A percentile compares a stretch with the other conserved stretches of the same genome.
These are phyloP conservation scores for Galeopterus variegatus DNA, from an alignment of 2,113 vertebrate genomes.

Conservation along the genomic window DNA sequence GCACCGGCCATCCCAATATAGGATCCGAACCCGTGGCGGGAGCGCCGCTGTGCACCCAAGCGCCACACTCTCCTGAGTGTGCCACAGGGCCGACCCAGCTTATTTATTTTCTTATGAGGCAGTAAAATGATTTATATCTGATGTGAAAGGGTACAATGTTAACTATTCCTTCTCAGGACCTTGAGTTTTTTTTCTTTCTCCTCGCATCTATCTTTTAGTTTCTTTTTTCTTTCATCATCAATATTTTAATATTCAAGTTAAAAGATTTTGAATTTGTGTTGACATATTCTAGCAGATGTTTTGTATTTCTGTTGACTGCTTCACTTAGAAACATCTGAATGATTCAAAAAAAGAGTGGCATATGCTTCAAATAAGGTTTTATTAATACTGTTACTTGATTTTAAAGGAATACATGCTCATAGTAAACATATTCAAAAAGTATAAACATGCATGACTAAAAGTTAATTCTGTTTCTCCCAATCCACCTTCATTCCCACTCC, in stretches of 20 bases:
- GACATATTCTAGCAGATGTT: background rate
- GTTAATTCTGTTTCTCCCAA: background rate
- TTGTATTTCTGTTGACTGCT: background rate
- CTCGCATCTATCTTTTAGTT: background rate
- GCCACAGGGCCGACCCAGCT: too few species aligned
- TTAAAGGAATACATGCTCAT: constrained; percentile 9
- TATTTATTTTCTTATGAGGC: background rate
- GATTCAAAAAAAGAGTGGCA: background rate
- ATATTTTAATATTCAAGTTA: constrained; percentile 27
- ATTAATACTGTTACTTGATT: background rate
- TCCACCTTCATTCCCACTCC: background rate
- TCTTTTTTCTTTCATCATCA: background rate
- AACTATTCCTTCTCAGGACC: background rate
- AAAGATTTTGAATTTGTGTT: constrained; percentile 9
- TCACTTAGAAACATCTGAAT: constrained; percentile 3
- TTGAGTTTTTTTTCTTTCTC: constrained; percentile 44
- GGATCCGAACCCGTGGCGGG: too few species aligned
- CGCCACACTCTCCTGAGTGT: too few species aligned
- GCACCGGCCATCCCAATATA: too few species aligned
- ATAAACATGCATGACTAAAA: background rate
- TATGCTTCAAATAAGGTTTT: background rate
- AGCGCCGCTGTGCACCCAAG: too few species aligned
- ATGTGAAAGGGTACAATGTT: background rate
- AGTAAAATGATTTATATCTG: constrained; percentile 2
- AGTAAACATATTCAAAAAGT: background rate